Base-by-base conservation (phyloP, 2,113 vertebrate species). In the pig (Sus scrofa) region DNA sequence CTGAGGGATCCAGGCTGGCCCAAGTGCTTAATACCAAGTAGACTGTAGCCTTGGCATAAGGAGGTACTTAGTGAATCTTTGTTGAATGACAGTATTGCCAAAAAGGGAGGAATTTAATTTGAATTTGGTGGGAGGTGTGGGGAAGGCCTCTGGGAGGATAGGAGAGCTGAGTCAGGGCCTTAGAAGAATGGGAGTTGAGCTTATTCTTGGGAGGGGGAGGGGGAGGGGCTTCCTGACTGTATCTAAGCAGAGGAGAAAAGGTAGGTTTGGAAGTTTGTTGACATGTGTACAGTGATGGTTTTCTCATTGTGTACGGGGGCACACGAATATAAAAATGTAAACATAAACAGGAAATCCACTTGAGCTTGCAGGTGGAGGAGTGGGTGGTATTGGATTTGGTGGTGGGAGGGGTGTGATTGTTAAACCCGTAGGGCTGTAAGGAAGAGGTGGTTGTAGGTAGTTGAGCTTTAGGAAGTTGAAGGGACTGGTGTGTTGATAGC, bases 61-160 rank as follows among this genome's bases (percentile, higher is more conserved):
- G 39, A 56, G 26, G 8, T 56, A 62, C 26, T 79, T 85, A 14
- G 16, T 94, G 67, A 74, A 39, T 70, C n/a, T 93, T 95, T 71
- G 6, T 70, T 75, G 68, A 62, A 44, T 50, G 60, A 68, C 67
- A 70, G 27, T 85, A 82, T 75, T 86, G 20, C 93, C 15, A 34
- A 86, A 92, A 92, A 93, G 62, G 50, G 63, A 54, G n/a, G 13
- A 34, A 37, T 75, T 96, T 94, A 78, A 89, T 78, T 95, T 96
- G 37, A 90, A 63, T 67, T 34, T 70, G 52, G 50, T 75, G 39
- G 54, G 34, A 22, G 67, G 22, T 34, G 44, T 30, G 12, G 26
- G 10, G 60, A 79, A 88, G 11, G 34, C 74, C 37, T 78, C 10
- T 39, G n/a, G 56, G 56, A 62, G 37, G 30, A 19, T 37, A 74